A percentile compares a stretch with the other conserved stretches of the same genome.
phyloP scores from a whole-genome alignment of 35 echinoderm and acorn worm species.

The Amphiura filiformis region DNA sequence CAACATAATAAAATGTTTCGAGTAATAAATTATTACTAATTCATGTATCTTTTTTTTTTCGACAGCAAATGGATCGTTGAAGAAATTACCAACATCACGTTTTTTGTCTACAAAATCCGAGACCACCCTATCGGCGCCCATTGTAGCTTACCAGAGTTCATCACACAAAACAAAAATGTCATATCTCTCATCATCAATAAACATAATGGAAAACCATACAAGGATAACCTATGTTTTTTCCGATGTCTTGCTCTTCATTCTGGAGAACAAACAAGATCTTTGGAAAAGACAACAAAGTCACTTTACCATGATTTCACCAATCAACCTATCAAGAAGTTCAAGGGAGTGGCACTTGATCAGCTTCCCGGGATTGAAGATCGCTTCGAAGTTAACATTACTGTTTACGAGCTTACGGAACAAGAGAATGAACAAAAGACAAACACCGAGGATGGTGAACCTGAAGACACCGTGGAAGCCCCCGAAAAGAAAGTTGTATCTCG shows the following conservation, averaged over 20 bases:
- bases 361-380: conserved; percentile 3
- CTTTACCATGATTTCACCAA: background rate
- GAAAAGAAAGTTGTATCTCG: background rate
- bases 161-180: background rate
- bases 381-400: conserved; percentile 15
- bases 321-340: too few relatives aligned
- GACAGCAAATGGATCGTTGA: conserved; percentile 42
- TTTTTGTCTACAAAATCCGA: background rate
- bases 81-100: conserved; percentile 19
- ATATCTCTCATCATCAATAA: background rate
- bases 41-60: too few relatives aligned
- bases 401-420: background rate
- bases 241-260: conserved; percentile 10
- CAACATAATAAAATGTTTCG: too few relatives aligned
- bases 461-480: background rate
- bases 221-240: conserved; percentile 39
- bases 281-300: background rate
- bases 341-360: background rate
- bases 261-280: background rate
- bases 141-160: background rate
- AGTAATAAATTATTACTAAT: too few relatives aligned
- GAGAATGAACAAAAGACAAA: background rate
- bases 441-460: background rate
- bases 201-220: background rate
- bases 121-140: conserved; percentile 3